Evolutionary conservation across 92 coral and sea anemone species (phyloP).

Genomic region (Heliopora coerulea): DNA sequence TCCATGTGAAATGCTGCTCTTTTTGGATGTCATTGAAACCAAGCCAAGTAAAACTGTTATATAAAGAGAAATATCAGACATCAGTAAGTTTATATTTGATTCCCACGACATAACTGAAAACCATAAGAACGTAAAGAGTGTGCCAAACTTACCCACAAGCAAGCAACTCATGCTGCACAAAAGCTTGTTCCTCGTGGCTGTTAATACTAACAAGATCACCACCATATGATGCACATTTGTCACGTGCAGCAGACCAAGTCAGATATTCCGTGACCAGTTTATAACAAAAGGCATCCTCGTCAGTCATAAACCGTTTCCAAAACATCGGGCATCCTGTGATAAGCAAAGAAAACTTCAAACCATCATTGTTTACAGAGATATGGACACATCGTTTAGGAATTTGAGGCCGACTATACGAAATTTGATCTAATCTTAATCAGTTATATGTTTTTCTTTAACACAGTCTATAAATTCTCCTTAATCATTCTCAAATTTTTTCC

Average conservation of each 20-base stretch:
- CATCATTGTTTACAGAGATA: too few species aligned
- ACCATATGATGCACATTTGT: conserved; percentile 86
- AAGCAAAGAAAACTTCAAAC: neutral
- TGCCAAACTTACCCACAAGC: conserved; percentile 71
- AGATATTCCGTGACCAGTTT: conserved; percentile 71
- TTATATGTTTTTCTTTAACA: too few species aligned
- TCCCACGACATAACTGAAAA: too few species aligned
- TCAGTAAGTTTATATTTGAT: too few species aligned
- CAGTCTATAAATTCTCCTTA: too few species aligned
- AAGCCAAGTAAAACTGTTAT: conserved; percentile 88
- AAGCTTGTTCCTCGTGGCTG: conserved; percentile 72
- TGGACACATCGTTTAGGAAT: too few species aligned
- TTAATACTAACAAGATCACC: conserved; percentile 77
- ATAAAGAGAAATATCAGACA: neutral
- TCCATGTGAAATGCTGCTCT: conserved; percentile 68
- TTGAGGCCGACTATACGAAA: too few species aligned
- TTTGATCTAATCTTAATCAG: neutral
- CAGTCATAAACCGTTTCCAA: conserved; percentile 90
- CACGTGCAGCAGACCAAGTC: conserved; percentile 89
- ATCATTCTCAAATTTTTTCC: too few species aligned
- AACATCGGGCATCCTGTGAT: conserved; percentile 78
- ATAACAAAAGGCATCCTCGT: conserved; percentile 74
- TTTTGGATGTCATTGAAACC: conserved; percentile 82
- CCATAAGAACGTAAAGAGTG: too few species aligned
- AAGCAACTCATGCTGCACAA: conserved; percentile 76